Conservation (phyloP, 2,797 vertebrate species). For the Lateolabrax maculatus region DNA sequence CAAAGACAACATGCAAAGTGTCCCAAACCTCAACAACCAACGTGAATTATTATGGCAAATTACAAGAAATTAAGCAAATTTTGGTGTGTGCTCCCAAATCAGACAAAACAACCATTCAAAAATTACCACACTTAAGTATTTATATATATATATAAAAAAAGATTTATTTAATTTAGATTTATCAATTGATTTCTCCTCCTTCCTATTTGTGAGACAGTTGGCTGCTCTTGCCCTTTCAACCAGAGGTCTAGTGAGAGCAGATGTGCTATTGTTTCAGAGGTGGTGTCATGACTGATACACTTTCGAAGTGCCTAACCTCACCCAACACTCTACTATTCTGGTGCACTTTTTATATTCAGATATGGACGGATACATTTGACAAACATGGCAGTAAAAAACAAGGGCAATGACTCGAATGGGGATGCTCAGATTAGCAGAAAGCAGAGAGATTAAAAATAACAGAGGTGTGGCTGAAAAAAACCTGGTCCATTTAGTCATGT, state of each 20-base stretch:
- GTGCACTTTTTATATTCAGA: slow-evolving; percentile 13
- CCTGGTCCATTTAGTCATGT: not conserved
- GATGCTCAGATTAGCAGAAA: slow-evolving; percentile 21
- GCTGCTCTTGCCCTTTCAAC: slow-evolving; percentile 60
- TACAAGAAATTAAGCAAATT: not conserved
- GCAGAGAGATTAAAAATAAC: slow-evolving; percentile 36
- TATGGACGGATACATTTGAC: slow-evolving; percentile 12
- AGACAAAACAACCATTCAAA: not conserved
- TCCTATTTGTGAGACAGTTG: slow-evolving; percentile 57
- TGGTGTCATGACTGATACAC: slow-evolving; percentile 51
- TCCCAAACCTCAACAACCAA: slow-evolving; percentile 18
- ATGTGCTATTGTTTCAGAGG: slow-evolving; percentile 71
- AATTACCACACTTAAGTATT: slow-evolving; percentile 9
- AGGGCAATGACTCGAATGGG: slow-evolving; percentile 9
- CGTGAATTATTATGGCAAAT: slow-evolving; percentile 26
- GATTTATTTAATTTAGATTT: slow-evolving; percentile 32
- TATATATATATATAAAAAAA: no score
- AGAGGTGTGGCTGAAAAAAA: slow-evolving; percentile 19
- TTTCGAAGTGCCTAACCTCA: slow-evolving; percentile 41
- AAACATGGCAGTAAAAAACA: slow-evolving; percentile 30
- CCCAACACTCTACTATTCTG: slow-evolving; percentile 17
- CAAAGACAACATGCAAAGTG: slow-evolving; percentile 15
- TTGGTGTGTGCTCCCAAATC: not conserved
- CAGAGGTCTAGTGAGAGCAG: slow-evolving; percentile 63
- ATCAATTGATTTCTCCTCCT: slow-evolving; percentile 47